Base-by-base conservation (phyloP, 35 echinoderm and acorn worm genomes). In the Strongylocentrotus purpuratus region DNA sequence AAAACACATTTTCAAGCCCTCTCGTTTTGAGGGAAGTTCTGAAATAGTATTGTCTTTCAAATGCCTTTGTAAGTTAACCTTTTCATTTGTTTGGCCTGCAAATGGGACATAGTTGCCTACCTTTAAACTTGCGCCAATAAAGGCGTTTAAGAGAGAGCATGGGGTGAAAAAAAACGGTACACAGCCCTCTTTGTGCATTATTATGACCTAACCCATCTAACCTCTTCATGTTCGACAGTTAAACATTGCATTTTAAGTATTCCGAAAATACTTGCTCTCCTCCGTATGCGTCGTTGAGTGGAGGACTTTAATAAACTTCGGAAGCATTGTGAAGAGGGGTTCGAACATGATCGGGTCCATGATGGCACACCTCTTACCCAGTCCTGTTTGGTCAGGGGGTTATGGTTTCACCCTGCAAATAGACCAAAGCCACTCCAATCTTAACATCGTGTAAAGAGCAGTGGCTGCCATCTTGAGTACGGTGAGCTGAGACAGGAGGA, bases 261-360 rank as follows among this genome's bases (percentile, higher is more conserved):
- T 78, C 65, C 65, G 65, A 78, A 78, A 78, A 78, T 78, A 78
- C 65, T 78, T 78, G 65, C 18, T n/a, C 65, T 78, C 65, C 65
- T 78, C 65, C n/a, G 65, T 22, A 78, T 78, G 20, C 20, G 65
- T 78, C 65, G 65, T 78, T 78, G 65, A 78, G 65, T 78, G 22
- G 65, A 78, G 65, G 22, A 78, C 65, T 78, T 78, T 78, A n/a
- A 78, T 78, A 78, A 78, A 78, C 65, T 78, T 22, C n/a, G 65
- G 65, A 78, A 78, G 65, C 65, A 22, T 78, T 22, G 28, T 78
- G 65, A 78, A 78, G 65, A 78, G 65, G 65, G 25, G 65, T 78
- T 22, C 20, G 65, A 78, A 78, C 65, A 78, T 78, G 65, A 78
- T 78, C 20, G 65, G 65, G 18, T 8, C 25, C 65, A 25, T 28